Base-by-base conservation (phyloP, 2,888 invertebrate genomes). In the Macropis europaea region DNA sequence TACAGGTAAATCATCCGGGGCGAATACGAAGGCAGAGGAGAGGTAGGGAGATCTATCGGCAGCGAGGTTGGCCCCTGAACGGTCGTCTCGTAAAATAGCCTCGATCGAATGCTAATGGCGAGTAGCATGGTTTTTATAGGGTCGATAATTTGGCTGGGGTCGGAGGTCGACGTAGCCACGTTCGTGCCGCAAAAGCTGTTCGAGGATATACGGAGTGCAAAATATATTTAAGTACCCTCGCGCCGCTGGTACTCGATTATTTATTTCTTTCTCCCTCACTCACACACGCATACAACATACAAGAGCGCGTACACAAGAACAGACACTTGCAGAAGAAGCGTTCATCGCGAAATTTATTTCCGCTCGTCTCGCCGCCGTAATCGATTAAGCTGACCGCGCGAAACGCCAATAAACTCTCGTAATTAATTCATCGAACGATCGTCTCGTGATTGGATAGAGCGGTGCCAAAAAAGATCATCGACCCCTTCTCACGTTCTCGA, bases 91-190 rank as follows among this genome's bases (percentile, higher is more conserved):
- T 78, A 78, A 81, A 80, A 61, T 67, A 76, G 68, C 71, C 48
- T 57, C 61, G 68, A 81, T 80, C 73, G 78, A 78, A 80, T 80
- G 69, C 68, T 80, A 80, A 80, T 74, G 59, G 77, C 53, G 73
- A 66, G 78, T 80, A 81, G 73, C 67, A 36, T 63, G 59, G 28
- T 76, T 80, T 81, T 80, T 80, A 76, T 73, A 69, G 47, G 76
- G 67, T 34, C 50, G 71, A 81, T 78, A 80, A 80, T 80, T 80
- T 81, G 76, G 69, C 61, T 40, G 61, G 40, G 76, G 78, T 73
- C 76, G 48, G 11, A 63, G 81, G 73, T 75, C 60, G 56, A 50
- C 11, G 42, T 43, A 48, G 66, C 61, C 47, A 56, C 54, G 67
- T 42, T 26, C 45, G 40, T 19, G 47, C 68, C 42, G 48, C 30